Conservation (phyloP, 2,113 vertebrate genomes). For the Gopherus evgoodei region DNA sequence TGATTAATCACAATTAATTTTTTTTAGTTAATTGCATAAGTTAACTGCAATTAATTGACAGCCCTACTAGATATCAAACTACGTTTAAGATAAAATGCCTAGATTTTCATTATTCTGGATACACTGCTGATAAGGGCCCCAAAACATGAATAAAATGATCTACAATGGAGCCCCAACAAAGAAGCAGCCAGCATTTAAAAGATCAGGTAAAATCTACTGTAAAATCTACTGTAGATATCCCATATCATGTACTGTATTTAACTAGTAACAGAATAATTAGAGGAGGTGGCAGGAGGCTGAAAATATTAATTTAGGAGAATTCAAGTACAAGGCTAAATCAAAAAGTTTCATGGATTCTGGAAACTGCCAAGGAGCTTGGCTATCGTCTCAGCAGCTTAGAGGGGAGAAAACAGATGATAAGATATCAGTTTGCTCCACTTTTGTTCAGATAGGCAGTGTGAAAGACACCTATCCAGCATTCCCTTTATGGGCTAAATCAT, state of each 20-base stretch:
- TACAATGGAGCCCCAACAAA: background rate
- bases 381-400: background rate
- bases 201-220: background rate
- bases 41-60: too few species aligned
- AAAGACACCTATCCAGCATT: background rate
- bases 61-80: background rate
- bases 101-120: background rate
- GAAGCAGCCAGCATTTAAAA: conserved; percentile 5
- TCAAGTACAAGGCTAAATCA: background rate
- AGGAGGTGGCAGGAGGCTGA: conserved; percentile 30
- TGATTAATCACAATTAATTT: too few species aligned
- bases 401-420: background rate
- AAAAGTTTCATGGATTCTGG: background rate
- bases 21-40: too few species aligned
- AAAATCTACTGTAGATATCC: background rate
- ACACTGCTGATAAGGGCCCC: background rate
- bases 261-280: conserved; percentile 25
- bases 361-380: conserved; percentile 27
- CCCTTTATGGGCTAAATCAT: background rate
- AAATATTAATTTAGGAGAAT: conserved; percentile 16
- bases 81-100: background rate
- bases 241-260: conserved; percentile 37
- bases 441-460: background rate
- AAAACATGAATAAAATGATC: background rate
- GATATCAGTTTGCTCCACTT: background rate